Base-by-base conservation (phyloP, 2,888 invertebrate genomes). In the Creontiades dilutus region DNA sequence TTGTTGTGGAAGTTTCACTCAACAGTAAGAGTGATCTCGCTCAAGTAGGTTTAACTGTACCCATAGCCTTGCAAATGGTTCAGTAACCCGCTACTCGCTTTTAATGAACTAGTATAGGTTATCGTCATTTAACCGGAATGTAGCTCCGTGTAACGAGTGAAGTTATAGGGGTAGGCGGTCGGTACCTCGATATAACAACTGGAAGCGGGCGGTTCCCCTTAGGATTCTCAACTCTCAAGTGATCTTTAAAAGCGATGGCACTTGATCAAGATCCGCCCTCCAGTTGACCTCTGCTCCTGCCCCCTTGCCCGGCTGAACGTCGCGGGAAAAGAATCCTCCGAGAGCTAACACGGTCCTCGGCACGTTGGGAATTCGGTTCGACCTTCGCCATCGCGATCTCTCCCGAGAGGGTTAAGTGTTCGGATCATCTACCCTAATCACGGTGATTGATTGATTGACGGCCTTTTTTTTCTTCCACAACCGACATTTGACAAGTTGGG, bases 261-360 rank as follows among this genome's bases (percentile, higher is more conserved):
- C 68, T 68, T 68, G 68, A 68, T 68, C 68, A 68, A 68, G 68
- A 68, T 68, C 68, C 68, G 27, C 68, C 68, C 68, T 68, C n/a
- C 19, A 11, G 19, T 23, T 68, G 68, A 68, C 68, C 68, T 68
- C 23, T 68, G 68, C 68, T 68, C 68, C 27, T 11, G 52, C 23
- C 23, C 19, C 27, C n/a, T 23, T 12, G 27, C 68, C 68, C n/a
- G 61, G 61, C n/a, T 61, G n/a, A 61, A 61, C 68, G 19, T 68
- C 68, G 68, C 68, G 68, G 68, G 68, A 68, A 68, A 68, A 23
- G 68, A 68, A 68, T 68, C 68, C 23, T 68, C 68, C 12, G 19
- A 5, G 68, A 68, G 68, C 27, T 68, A 68, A 68, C 68, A 68
- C 68, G 68, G 68, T 68, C 13, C 23, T 23, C 68, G 23, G 68